Evolutionary conservation across 92 coral and sea anemone genomes (phyloP).

Genomic region (Blastomussa wellsi): DNA sequence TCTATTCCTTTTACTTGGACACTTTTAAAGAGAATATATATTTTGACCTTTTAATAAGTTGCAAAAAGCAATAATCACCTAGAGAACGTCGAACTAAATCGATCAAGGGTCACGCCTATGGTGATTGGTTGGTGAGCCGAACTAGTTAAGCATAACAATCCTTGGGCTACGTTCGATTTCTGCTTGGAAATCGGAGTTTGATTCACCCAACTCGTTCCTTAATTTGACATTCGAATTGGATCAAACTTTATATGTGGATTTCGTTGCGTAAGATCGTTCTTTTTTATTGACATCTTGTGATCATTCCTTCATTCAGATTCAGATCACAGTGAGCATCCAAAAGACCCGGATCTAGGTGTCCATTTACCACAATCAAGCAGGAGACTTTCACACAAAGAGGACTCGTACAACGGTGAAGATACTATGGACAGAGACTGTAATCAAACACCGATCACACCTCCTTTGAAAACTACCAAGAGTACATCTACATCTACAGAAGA

Average conservation of each 20-base stretch:
- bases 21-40: background rate
- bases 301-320: constrained; percentile 19
- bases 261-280: no score
- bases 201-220: background rate
- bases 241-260: background rate
- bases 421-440: constrained; percentile 12
- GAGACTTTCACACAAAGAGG: background rate
- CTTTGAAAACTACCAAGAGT: constrained; percentile 39
- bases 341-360: constrained; percentile 5
- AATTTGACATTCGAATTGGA: background rate
- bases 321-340: constrained; percentile 27
- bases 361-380: background rate
- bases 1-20: no score
- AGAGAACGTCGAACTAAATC: background rate
- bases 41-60: background rate
- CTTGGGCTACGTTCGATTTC: background rate
- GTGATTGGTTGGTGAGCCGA: background rate
- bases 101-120: background rate
- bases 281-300: background rate
- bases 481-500: constrained; percentile 80
- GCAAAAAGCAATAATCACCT: background rate
- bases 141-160: no score
- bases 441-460: constrained; percentile 16
- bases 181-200: background rate
- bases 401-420: constrained; percentile 4